These are phyloP conservation scores for Lathronympha strigana DNA, from an alignment of 2,888 invertebrate species.

Conservation along the genomic window DNA sequence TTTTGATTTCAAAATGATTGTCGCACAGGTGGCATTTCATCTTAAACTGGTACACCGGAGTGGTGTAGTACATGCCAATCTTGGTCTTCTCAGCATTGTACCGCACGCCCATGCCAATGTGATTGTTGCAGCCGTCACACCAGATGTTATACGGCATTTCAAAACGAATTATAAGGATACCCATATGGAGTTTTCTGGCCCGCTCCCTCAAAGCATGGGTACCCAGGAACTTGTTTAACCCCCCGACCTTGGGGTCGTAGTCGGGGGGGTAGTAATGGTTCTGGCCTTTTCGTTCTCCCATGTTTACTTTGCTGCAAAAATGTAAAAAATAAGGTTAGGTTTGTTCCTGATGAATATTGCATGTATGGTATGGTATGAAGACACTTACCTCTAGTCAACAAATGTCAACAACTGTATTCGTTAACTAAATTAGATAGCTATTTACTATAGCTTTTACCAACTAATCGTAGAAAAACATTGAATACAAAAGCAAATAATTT, in stretches of 20 bases:
- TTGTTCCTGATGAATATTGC: neutral
- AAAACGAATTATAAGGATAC: slow-evolving; percentile 98
- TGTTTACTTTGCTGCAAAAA: slow-evolving; percentile 67
- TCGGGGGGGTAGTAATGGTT: slow-evolving; percentile 99
- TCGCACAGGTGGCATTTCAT: slow-evolving; percentile 99
- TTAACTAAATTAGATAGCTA: neutral
- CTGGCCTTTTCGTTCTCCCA: slow-evolving; percentile 99
- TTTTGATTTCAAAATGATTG: slow-evolving; percentile 98
- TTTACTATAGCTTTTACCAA: neutral
- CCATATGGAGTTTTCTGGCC: slow-evolving; percentile 97
- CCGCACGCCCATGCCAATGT: slow-evolving; percentile 99
- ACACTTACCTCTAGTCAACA: neutral
- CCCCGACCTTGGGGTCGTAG: slow-evolving; percentile 97
- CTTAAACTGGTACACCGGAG: slow-evolving; percentile 98
- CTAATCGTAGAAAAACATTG: neutral
- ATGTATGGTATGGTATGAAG: neutral
- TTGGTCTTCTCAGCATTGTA: slow-evolving; percentile 98
- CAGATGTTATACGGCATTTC: slow-evolving; percentile 99
- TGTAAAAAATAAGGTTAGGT: slow-evolving; percentile 10
- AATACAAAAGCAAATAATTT: neutral
- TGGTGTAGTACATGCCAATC: slow-evolving; percentile 98
- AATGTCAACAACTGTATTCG: neutral
- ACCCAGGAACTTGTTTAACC: slow-evolving; percentile 96
- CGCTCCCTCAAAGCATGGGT: slow-evolving; percentile 98
- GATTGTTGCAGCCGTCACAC: slow-evolving; percentile 99